Base-by-base conservation (phyloP, 37 sponge, comb jelly and placozoan species). In the Dysidea cf. avara region DNA sequence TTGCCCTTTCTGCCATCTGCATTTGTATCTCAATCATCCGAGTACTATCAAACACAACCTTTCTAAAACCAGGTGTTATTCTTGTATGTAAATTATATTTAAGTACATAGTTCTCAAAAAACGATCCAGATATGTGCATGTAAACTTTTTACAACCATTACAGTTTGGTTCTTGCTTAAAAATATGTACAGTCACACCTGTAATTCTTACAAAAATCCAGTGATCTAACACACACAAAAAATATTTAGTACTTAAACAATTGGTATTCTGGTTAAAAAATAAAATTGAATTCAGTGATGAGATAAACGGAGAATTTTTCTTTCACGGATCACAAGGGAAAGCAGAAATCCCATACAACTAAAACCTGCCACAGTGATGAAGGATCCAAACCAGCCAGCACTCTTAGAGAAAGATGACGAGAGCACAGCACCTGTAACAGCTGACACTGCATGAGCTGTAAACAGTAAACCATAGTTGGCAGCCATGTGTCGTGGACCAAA, bases 11-110 rank as follows among this genome's bases (percentile, higher is more conserved):
- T 36, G 94, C 86, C 99, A 99, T 99, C 29, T 82, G 72, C 76
- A 86, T 76, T 72, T 96, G 97, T 38, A 96, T 79, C 48, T 96
- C 83, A 21, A 96, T 93, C 58, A 96, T 90, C 17, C 97, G 39
- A 29, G 97, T 86, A 61, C 94, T 94, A 56, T n/a, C n/a, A n/a
- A n/a, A n/a, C n/a, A n/a, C n/a, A n/a, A n/a, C n/a, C n/a, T n/a
- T n/a, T n/a, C n/a, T n/a, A n/a, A n/a, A n/a, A n/a, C n/a, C n/a
- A n/a, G n/a, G n/a, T n/a, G n/a, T n/a, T n/a, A n/a, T n/a, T n/a
- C n/a, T n/a, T n/a, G n/a, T n/a, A n/a, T n/a, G n/a, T n/a, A n/a
- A n/a, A n/a, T n/a, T n/a, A n/a, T n/a, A n/a, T n/a, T n/a, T n/a
- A n/a, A n/a, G n/a, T n/a, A n/a, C n/a, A n/a, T n/a, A n/a, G n/a